These are phyloP conservation scores for Lophura nycthemera DNA, from an alignment of 2,113 vertebrate species.

Conservation along the genomic window DNA sequence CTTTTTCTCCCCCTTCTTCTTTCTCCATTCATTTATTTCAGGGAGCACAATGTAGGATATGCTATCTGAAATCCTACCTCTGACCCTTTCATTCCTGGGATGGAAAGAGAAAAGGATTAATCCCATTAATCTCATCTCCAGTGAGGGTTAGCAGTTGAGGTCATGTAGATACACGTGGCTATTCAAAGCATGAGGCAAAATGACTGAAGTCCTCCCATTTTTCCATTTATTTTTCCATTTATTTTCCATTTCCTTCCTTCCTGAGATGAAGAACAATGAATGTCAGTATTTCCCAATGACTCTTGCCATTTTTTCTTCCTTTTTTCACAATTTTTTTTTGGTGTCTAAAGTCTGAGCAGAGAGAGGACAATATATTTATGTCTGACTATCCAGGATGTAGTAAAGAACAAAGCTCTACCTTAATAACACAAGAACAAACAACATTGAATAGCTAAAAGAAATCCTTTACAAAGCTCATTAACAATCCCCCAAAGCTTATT, in stretches of 20 bases:
- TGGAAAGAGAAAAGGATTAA: not conserved
- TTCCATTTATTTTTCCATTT: not conserved
- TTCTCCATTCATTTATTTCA: not conserved
- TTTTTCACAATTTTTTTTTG: not conserved
- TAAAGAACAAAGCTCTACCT: not conserved
- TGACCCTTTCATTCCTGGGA: not conserved
- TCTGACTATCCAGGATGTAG: not conserved
- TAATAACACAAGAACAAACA: not conserved
- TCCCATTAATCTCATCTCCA: not conserved
- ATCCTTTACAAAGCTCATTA: slow-evolving; percentile 30
- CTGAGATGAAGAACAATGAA: not conserved
- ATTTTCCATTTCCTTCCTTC: not conserved
- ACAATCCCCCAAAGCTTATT: not conserved
- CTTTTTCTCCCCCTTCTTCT: not conserved
- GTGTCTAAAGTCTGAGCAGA: not conserved
- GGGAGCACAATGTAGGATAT: not conserved
- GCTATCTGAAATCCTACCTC: not conserved
- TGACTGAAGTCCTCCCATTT: not conserved
- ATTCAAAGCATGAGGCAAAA: not conserved
- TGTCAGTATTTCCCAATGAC: not conserved
- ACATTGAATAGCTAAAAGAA: not conserved
- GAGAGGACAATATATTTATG: not conserved
- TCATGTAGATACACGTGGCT: not conserved
- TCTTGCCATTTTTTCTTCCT: not conserved
- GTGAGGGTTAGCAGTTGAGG: not conserved